Conservation (phyloP, 2,888 invertebrate species). For the Ommatoiulus sabulosus region DNA sequence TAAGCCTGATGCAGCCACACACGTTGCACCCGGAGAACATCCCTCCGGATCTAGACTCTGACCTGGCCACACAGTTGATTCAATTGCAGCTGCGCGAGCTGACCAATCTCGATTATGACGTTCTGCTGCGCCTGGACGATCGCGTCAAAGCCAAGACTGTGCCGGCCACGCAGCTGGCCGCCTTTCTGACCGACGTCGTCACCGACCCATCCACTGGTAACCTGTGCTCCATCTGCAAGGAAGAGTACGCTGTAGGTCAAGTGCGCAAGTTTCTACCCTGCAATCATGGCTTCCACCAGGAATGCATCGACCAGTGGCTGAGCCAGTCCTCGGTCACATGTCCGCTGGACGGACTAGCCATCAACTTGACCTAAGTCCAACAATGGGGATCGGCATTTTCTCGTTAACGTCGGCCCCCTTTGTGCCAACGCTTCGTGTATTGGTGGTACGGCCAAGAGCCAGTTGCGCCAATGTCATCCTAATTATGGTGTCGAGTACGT, state of each 20-base stretch:
- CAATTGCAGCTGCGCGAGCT: slow-evolving; percentile 58
- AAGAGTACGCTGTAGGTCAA: slow-evolving; percentile 56
- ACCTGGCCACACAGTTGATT: slow-evolving; percentile 56
- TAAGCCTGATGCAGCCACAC: slow-evolving; percentile 57
- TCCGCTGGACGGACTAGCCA: slow-evolving; percentile 56
- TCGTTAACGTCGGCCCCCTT: not conserved
- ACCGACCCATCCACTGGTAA: slow-evolving; percentile 51
- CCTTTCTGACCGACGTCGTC: slow-evolving; percentile 57
- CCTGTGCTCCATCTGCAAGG: slow-evolving; percentile 56
- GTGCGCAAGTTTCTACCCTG: slow-evolving; percentile 56
- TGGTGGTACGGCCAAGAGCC: not conserved
- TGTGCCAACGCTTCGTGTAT: not conserved
- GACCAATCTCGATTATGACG: slow-evolving; percentile 54
- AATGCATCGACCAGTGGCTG: slow-evolving; percentile 57
- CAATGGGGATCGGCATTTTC: not conserved
- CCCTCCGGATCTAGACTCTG: slow-evolving; percentile 56
- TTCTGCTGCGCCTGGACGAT: slow-evolving; percentile 56
- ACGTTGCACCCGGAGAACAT: slow-evolving; percentile 57
- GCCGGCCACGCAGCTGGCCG: slow-evolving; percentile 50
- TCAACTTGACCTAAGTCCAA: slow-evolving; percentile 29
- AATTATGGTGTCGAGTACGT: not conserved
- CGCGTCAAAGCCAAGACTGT: slow-evolving; percentile 56
- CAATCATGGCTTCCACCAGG: slow-evolving; percentile 57
- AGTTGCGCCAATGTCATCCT: not conserved
- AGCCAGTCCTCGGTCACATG: slow-evolving; percentile 56